These are phyloP conservation scores for Xylocampa areola DNA, from an alignment of 2,888 invertebrate species.

Conservation along the genomic window DNA sequence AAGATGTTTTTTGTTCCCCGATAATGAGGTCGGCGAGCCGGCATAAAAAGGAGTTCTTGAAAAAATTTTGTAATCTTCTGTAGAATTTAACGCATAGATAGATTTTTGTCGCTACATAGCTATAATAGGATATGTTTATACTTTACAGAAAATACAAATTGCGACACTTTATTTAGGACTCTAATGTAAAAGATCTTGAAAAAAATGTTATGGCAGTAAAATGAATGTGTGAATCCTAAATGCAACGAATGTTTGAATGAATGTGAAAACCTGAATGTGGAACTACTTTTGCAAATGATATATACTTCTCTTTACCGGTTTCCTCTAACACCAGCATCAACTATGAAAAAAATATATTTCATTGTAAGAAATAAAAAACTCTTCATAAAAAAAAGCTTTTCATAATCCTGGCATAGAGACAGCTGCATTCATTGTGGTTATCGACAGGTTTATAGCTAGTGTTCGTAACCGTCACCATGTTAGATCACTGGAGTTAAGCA, in stretches of 20 bases:
- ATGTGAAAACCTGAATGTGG: too few relatives aligned
- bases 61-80: conserved; percentile 28
- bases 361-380: conserved; percentile 1
- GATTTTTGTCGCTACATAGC: background rate
- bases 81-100: background rate
- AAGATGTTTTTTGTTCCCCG: conserved; percentile 56
- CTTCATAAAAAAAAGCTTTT: conserved; percentile 16
- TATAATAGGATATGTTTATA: too few relatives aligned
- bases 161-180: too few relatives aligned
- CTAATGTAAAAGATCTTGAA: too few relatives aligned
- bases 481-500: conserved; percentile 51
- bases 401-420: conserved; percentile 1
- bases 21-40: conserved; percentile 51
- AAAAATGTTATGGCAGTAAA: too few relatives aligned
- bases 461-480: conserved; percentile 39
- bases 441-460: conserved; percentile 20
- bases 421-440: conserved; percentile 23
- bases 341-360: too few relatives aligned
- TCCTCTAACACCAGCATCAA: too few relatives aligned
- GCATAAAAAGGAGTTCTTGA: conserved; percentile 38
- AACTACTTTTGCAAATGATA: too few relatives aligned
- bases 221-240: too few relatives aligned
- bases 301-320: too few relatives aligned
- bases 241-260: too few relatives aligned
- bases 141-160: too few relatives aligned